Percentiles rank a stretch among this genome's conserved stretches.
phyloP scores from a whole-genome alignment of 2,797 vertebrate genomes.

The Crypturellus tataupa region DNA sequence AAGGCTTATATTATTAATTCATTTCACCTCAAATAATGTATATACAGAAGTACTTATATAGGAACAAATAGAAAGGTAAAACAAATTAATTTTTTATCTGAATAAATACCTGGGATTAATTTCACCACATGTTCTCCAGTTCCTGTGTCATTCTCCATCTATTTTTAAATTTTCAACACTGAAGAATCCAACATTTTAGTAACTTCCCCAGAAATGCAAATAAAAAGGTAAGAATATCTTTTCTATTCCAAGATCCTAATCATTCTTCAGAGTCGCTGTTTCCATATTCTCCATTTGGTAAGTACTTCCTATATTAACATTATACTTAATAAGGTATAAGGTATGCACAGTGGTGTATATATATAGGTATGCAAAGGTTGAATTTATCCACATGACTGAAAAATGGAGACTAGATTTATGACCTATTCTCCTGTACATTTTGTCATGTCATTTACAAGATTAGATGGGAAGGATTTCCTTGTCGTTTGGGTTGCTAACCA shows the following conservation, averaged over 20 bases:
- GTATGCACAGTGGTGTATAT: too few relatives aligned
- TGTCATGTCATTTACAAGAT: background rate
- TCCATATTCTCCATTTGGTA: background rate
- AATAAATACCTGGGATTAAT: background rate
- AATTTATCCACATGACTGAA: background rate
- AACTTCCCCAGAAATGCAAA: background rate
- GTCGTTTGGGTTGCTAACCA: background rate
- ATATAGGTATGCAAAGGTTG: background rate
- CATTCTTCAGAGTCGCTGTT: background rate
- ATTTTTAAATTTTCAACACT: background rate
- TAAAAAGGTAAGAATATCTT: background rate
- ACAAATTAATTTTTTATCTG: background rate
- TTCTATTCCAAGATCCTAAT: background rate
- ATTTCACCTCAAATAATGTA: fast-evolving
- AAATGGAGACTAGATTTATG: background rate
- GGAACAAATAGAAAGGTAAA: background rate
- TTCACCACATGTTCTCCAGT: background rate
- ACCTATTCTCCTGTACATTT: background rate
- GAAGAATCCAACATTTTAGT: background rate
- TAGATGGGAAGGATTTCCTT: background rate
- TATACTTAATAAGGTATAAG: too few relatives aligned
- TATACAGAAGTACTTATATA: background rate
- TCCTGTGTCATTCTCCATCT: background rate
- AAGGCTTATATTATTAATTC: background rate
- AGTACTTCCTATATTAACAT: background rate